These are phyloP conservation scores for Drosophila mauritiana DNA, from an alignment of 1,140 invertebrate genomes.

Conservation along the genomic window DNA sequence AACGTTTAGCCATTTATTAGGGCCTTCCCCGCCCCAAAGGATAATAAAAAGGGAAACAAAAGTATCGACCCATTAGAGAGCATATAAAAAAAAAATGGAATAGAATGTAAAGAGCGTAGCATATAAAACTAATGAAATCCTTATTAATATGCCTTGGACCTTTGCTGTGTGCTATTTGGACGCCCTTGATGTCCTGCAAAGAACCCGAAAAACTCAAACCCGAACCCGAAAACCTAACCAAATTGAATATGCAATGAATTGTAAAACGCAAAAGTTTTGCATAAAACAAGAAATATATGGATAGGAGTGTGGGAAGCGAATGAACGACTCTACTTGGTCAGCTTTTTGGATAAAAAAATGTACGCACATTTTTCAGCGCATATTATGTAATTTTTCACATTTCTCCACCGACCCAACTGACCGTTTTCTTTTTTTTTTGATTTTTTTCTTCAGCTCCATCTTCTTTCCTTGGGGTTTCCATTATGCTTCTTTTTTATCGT, in stretches of 20 bases:
- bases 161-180: slow-evolving; percentile 66
- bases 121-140: slow-evolving; percentile 84
- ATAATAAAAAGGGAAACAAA: slow-evolving; percentile 29
- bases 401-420: slow-evolving; percentile 50
- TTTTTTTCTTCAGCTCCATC: slow-evolving; percentile 8
- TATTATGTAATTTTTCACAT: slow-evolving; percentile 83
- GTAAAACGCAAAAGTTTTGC: slow-evolving; percentile 81
- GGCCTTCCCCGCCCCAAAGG: neutral
- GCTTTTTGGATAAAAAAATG: slow-evolving; percentile 68
- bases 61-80: slow-evolving; percentile 58
- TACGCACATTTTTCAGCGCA: slow-evolving; percentile 80
- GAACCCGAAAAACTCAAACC: slow-evolving; percentile 9
- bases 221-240: slow-evolving; percentile 37
- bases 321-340: slow-evolving; percentile 55
- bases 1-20: slow-evolving; percentile 79
- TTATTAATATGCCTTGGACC: slow-evolving; percentile 82
- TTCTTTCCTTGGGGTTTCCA: slow-evolving; percentile 18
- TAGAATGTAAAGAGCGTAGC: slow-evolving; percentile 39
- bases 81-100: slow-evolving; percentile 16
- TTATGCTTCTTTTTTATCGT: neutral
- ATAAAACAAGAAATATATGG: slow-evolving; percentile 61
- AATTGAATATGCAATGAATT: slow-evolving; percentile 84
- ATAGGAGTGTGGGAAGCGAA: neutral
- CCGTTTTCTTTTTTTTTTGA: slow-evolving; percentile 21
- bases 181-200: slow-evolving; percentile 47